Base-by-base conservation (phyloP, 2,888 invertebrate genomes). In the Dromius quadrimaculatus region DNA sequence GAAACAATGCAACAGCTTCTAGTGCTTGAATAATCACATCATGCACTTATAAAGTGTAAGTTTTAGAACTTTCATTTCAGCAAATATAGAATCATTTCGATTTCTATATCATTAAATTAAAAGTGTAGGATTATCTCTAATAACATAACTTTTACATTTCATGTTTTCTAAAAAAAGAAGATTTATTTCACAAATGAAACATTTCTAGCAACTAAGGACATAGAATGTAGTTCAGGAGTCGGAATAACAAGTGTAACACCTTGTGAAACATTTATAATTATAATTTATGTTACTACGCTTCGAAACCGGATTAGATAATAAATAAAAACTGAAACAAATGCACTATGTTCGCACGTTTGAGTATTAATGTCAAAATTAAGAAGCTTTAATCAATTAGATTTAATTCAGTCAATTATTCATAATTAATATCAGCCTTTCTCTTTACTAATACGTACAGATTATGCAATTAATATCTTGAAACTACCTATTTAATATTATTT, bases 341-440 rank as follows among this genome's bases (percentile, higher is more conserved):
- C 32, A 20, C 32, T 50, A 15, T 65, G 65, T 65, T 65, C 34
- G 22, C 65, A 65, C 65, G 50, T 65, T 65, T 50, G 36, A 28
- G 32, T 36, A 65, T 65, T 47, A 47, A 65, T 65, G 36, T 65
- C 50, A 47, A 50, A 65, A 45, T 45, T 65, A 65, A 54, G 50
- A 36, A 59, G 38, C 66, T 38, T 57, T 41, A 66, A 57, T 66
- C 66, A 57, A 66, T 66, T 66, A 54, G 57, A 23, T 41, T 66
- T 66, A 66, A 57, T 66, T 34, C 57, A 66, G 34, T 32, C 57
- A 57, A 66, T 66, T 66, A 57, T 57, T 41, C 54, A 54, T 65
- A 65, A 65, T 54, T 54, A 54, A 23, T 36, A 20, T 36, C 34
- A 28, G 22, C 50, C 65, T 65, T 65, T 65, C 65, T 65, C 65